phyloP scores from a whole-genome alignment of 2,888 invertebrate species.

The Euclidia mi region DNA sequence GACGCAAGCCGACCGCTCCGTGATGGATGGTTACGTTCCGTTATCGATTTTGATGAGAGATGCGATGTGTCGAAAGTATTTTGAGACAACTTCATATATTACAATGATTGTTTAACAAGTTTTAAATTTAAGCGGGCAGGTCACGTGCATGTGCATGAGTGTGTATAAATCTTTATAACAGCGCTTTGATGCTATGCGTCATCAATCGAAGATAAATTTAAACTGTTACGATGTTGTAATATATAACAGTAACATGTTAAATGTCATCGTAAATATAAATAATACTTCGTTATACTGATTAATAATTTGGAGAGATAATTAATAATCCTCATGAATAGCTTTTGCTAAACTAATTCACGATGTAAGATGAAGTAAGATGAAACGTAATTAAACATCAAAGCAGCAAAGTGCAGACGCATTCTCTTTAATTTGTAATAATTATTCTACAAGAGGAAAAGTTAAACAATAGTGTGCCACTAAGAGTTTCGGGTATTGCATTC shows the following conservation, averaged over 20 bases:
- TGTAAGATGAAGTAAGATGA: background rate
- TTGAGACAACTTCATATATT: conserved; percentile 42
- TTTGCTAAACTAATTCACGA: conserved; percentile 5
- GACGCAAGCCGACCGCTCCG: conserved; percentile 28
- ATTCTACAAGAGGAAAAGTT: too few species aligned
- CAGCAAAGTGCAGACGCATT: too few species aligned
- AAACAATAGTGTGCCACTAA: too few species aligned
- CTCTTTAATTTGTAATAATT: too few species aligned
- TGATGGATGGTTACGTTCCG: conserved; percentile 56
- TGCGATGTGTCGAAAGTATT: conserved; percentile 37
- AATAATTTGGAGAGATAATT: conserved; percentile 12
- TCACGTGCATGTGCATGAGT: conserved; percentile 26
- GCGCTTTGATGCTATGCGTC: conserved; percentile 18
- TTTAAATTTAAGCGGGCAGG: conserved; percentile 36
- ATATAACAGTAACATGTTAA: too few species aligned
- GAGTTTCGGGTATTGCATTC: too few species aligned
- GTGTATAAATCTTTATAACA: conserved; percentile 40
- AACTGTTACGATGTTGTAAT: conserved; percentile 18
- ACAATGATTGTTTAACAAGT: conserved; percentile 44
- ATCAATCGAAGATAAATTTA: conserved; percentile 15
- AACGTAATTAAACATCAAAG: too few species aligned
- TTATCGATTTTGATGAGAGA: conserved; percentile 44
- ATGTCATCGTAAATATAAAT: conserved; percentile 23
- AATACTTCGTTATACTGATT: conserved; percentile 17
- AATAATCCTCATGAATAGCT: background rate